Base-by-base conservation (phyloP, 2,797 vertebrate genomes). In the Platyrinchus mystaceus region DNA sequence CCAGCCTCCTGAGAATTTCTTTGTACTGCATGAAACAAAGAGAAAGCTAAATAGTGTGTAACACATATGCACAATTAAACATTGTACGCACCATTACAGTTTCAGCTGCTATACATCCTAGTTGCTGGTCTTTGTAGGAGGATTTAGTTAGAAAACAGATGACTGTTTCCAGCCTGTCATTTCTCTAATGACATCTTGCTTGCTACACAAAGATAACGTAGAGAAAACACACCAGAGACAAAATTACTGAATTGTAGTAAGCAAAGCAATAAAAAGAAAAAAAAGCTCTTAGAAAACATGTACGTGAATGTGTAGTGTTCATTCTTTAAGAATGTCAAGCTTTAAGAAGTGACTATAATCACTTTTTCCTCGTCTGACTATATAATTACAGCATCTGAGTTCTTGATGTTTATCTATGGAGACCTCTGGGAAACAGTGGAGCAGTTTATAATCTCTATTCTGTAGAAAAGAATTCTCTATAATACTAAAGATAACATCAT, bases 1-100 rank as follows among this genome's bases (percentile, higher is more conserved):
- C 32, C 55, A 90, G 15, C 24, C 95, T 66, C 77, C 80, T 82
- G 93, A 80, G 85, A 77, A 67, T 95, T 94, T 90, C 77, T 68
- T 5, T 93, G 83, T 91, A 76, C 79, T 87, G 58, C 56, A 22
- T 70, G 81, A 84, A 94, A 93, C 60, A 84, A 94, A 90, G 84
- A 86, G 73, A 91, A 93, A 83, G 50, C 59, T 90, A 83, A 90
- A 86, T 84, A 94, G 49, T 1, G 12, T 89, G 71, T 88, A 74
- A 86, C 85, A 82, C 30, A 34, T 73, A 91, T 37, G 75, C 84
- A 74, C 64, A 92, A 93, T 93, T 96, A 95, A 87, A 76, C 63
- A 46, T 4, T 79, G 56, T 49, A 80, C 1, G 75, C 87, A 88
- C 69, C 84, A 87, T 90, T 96, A 84, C 8, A 9, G 30, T 56